Base-by-base conservation (phyloP, 2,888 invertebrate species). In the Volucella inflata region DNA sequence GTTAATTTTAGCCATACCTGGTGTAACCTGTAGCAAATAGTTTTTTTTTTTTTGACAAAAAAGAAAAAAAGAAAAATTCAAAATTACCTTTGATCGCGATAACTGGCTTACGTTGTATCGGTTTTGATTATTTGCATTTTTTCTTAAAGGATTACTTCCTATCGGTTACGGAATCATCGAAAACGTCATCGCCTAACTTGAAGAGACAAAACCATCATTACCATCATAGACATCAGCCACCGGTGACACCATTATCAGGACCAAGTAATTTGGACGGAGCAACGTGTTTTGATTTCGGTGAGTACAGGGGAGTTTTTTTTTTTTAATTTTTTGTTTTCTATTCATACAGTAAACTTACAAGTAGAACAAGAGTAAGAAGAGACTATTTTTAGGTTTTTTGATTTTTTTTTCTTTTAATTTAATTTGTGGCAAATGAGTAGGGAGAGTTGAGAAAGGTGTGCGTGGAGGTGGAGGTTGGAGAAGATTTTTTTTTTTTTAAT, bases 271-370 rank as follows among this genome's bases (percentile, higher is more conserved):
- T 79, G 55, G 83, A 79, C 60, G 87, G 85, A 75, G 64, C 88
- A 78, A 71, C 88, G 80, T 89, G 89, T 71, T 89, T 88, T 84
- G 89, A 89, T 74, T 82, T 88, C 74, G 89, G 89, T 88, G 83
- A 88, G 87, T 87, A 68, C 36, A 8, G 21, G 38, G 21, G 14
- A 55, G 48, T 38, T 40, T 60, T 17, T 59, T 51, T 40, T 57
- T 17, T 1, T 40, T 65, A 16, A 17, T 38, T 62, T 48, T 17
- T 2, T 14, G 11, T 21, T 11, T 8, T n/a, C n/a, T n/a, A n/a
- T 48, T 57, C 42, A n/a, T 1, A n/a, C 10, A 55, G n/a, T 59
- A 67, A 64, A n/a, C 44, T 46, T 70, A 75, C 68, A 85, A 72
- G 71, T 71, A 59, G 75, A 71, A 81, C 50, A 67, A 79, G 59